Conservation (phyloP, 2,888 invertebrate species). For the Acleris laterana region DNA sequence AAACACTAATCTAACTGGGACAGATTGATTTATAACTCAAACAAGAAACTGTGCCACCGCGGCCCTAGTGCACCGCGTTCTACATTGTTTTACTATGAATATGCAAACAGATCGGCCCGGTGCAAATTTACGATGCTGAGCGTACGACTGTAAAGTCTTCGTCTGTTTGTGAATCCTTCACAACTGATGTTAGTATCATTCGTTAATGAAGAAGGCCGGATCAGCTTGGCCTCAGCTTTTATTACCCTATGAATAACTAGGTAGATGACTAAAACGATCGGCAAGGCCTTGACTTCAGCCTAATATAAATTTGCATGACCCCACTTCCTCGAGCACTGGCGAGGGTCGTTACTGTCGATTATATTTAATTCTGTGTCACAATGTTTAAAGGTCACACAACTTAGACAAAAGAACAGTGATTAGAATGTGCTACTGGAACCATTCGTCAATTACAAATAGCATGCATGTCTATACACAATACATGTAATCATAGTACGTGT, state of each 20-base stretch:
- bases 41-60: conserved; percentile 81
- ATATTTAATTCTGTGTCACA: conserved; percentile 60
- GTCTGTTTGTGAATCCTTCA: conserved; percentile 28
- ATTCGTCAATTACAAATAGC: conserved; percentile 1
- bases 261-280: conserved; percentile 75
- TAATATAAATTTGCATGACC: conserved; percentile 77
- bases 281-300: conserved; percentile 77
- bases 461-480: neutral
- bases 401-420: conserved; percentile 25
- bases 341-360: conserved; percentile 73
- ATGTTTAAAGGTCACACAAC: conserved; percentile 50
- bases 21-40: conserved; percentile 78
- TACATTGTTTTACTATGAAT: conserved; percentile 75
- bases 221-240: conserved; percentile 69
- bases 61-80: conserved; percentile 71
- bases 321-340: conserved; percentile 73
- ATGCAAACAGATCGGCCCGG: conserved; percentile 62
- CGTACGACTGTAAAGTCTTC: conserved; percentile 6
- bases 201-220: conserved; percentile 59
- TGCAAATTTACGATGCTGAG: conserved; percentile 40
- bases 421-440: conserved; percentile 12
- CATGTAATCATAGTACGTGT: conserved; percentile 9
- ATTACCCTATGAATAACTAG: conserved; percentile 75
- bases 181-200: conserved; percentile 42
- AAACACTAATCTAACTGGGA: conserved; percentile 77